phyloP scores from a whole-genome alignment of 2,113 vertebrate genomes.

The Halcyon senegalensis region DNA sequence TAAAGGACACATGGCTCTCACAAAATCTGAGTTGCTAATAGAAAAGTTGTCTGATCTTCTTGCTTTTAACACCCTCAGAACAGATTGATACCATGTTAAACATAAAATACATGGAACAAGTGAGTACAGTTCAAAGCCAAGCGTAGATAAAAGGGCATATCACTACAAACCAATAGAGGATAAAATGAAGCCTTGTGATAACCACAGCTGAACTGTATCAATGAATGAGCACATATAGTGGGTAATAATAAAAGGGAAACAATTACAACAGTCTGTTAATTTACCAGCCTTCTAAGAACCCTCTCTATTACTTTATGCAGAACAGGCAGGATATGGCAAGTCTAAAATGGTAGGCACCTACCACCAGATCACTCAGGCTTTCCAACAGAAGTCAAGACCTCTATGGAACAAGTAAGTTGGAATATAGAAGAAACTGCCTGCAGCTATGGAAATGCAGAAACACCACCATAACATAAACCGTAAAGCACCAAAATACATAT shows the following conservation, averaged over 20 bases:
- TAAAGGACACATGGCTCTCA: not conserved
- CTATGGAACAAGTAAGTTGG: not conserved
- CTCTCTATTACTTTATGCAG: not conserved
- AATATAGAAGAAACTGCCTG: not conserved
- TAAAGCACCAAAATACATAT: not conserved
- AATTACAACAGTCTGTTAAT: not conserved
- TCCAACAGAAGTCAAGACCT: not conserved
- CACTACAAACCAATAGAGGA: not conserved
- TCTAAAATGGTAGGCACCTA: not conserved
- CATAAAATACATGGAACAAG: not conserved
- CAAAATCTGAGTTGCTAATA: not conserved
- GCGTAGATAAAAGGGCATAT: not conserved
- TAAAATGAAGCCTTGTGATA: not conserved
- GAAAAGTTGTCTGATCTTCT: not conserved
- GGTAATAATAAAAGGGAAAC: not conserved
- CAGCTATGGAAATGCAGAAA: not conserved
- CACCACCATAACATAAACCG: fast-evolving
- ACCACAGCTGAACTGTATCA: not conserved
- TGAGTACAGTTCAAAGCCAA: not conserved
- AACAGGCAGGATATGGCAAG: not conserved
- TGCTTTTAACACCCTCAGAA: not conserved
- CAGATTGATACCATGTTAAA: not conserved
- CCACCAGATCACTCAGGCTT: not conserved
- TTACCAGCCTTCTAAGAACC: not conserved
- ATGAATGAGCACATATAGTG: not conserved